These are phyloP conservation scores for Protonibea diacanthus DNA, from an alignment of 2,797 vertebrate genomes.

Conservation along the genomic window DNA sequence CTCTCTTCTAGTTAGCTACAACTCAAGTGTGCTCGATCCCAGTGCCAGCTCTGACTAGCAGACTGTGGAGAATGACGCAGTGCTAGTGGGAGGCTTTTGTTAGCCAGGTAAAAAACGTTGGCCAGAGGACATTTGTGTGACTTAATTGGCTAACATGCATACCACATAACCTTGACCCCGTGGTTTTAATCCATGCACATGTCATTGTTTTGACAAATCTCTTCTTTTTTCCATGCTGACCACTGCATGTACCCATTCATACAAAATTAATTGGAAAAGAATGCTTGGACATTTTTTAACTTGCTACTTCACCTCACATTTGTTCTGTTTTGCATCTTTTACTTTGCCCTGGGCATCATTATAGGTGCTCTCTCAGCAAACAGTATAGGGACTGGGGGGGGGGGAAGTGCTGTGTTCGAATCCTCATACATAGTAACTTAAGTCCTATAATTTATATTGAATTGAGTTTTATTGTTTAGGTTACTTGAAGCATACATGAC, in stretches of 20 bases:
- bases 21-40: constrained; percentile 39
- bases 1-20: constrained; percentile 60
- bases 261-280: constrained; percentile 16
- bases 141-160: constrained; percentile 16
- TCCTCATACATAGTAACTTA: not conserved
- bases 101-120: constrained; percentile 22
- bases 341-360: not conserved
- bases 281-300: not conserved
- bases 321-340: constrained; percentile 12
- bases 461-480: not conserved
- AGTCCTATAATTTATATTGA: not conserved
- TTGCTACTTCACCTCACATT: not conserved
- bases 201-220: constrained; percentile 36
- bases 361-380: not conserved
- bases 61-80: constrained; percentile 53
- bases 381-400: not conserved
- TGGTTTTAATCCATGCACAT: constrained; percentile 23
- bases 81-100: constrained; percentile 34
- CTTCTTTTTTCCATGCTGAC: constrained; percentile 15
- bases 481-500: not conserved
- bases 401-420: not conserved
- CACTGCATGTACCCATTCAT: constrained; percentile 2
- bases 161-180: constrained; percentile 1
- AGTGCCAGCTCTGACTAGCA: constrained; percentile 45
- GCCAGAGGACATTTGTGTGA: constrained; percentile 23